Conservation (phyloP, 2,113 vertebrate species). For the Tauraco erythrolophus region DNA sequence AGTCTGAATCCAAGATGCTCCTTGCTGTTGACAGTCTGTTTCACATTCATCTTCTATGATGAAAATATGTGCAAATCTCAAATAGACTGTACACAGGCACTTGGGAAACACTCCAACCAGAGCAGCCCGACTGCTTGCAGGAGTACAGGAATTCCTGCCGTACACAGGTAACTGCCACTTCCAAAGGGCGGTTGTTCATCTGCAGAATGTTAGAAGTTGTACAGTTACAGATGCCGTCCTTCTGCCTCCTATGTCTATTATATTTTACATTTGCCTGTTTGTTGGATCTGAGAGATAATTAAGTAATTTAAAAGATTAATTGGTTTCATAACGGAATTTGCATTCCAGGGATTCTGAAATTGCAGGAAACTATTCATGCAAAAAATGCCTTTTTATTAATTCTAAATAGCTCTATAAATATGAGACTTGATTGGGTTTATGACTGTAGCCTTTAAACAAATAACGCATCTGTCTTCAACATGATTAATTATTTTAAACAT, state of each 20-base stretch:
- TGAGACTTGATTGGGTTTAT: not conserved
- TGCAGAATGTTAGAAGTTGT: not conserved
- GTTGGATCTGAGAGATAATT: constrained; percentile 27
- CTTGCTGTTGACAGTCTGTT: not conserved
- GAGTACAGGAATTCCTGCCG: not conserved
- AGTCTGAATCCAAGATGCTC: not conserved
- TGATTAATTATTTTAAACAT: constrained; percentile 10
- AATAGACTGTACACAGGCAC: not conserved
- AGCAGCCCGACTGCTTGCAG: not conserved
- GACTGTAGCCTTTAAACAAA: constrained; percentile 15
- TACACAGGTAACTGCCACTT: not conserved
- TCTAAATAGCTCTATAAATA: constrained; percentile 41
- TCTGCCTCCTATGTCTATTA: not conserved
- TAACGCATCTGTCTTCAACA: not conserved
- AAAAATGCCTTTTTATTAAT: constrained; percentile 42
- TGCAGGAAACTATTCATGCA: constrained; percentile 35
- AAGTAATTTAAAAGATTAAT: constrained; percentile 52
- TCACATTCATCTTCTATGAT: not conserved
- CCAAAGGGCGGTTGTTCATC: not conserved
- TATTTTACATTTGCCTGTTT: constrained; percentile 14
- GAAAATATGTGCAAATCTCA: not conserved
- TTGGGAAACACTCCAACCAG: not conserved
- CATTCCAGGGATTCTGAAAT: constrained; percentile 46
- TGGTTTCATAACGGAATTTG: constrained; percentile 52
- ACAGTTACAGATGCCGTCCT: not conserved